Base-by-base conservation (phyloP, 2,113 vertebrate genomes). In the Phycodurus eques region DNA sequence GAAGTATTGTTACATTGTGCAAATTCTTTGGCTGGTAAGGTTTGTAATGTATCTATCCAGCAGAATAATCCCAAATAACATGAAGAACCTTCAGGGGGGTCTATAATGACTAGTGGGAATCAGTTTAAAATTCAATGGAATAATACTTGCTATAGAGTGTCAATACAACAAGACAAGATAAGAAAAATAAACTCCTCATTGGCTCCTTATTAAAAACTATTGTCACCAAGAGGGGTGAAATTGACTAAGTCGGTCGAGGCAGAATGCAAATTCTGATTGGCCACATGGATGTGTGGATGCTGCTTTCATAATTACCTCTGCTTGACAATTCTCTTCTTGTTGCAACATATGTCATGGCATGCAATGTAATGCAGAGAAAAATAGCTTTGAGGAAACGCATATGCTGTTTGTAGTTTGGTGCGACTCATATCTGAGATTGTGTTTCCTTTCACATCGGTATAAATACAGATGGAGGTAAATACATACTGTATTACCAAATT, bases 211-310 rank as follows among this genome's bases (percentile, higher is more conserved):
- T 82, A 73, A 82, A 76, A 19, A 62, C 69, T 68, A 66, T 27
- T 78, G 70, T 71, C 82, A 84, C 86, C 84, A 90, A 90, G 85
- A 81, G 81, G 85, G 84, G 90, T 86, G 82, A 85, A 89, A 90
- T 77, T 85, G 81, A 81, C 75, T 83, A 87, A 83, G 83, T 86
- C 81, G 84, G 84, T 84, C 22, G 68, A 78, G 62, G 76, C 75
- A 64, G 88, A 83, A 85, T 79, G 82, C 75, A 74, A 66, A 78
- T 73, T 80, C 62, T 83, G 83, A 89, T 89, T 79, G 81, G 86
- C 78, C 86, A 82, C 85, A 84, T 79, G 85, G 80, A 85, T 75
- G 46, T 44, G 67, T 22, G 64, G 70, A 85, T 83, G 88, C 69
- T 87, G 82, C 77, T 87, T 76, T 80, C 61, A 78, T 89, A 85